Evolutionary conservation across 2,797 vertebrate species (phyloP), one percentile per base, ranked within the genome.

Genomic region (Loris lydekkerianus): DNA sequence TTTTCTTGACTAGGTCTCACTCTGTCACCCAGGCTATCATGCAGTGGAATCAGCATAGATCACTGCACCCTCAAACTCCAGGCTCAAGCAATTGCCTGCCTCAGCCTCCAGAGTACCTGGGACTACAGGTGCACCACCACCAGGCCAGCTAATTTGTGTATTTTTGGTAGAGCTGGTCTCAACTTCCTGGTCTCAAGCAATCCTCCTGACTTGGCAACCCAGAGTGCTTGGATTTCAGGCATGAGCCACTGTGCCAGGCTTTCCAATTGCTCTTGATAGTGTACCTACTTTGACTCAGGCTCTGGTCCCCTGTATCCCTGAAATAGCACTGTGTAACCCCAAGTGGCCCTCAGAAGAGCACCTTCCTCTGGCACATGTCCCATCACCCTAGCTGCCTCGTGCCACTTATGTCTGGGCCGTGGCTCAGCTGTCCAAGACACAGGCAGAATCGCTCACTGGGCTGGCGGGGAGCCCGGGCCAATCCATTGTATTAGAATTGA

Each of bases 321-420:
- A 58, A 56, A 70, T 9, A 11, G 40, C 14, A 15, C 13, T 1
- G 5, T 2, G 1, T 29, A 15, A 76, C 60, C 53, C 81, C 27
- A 18, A 25, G 61, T 11, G 27, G 43, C 78, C 14, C 70, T 8
- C 21, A 4, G 69, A 34, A 70, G 31, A 49, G 46, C 61, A 53
- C 53, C 61, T 58, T 61, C 23, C 1, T 1, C 1, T 1, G 37
- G 49, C 34, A 18, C 0, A 0, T 0, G 0, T 7, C 80, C 60
- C 15, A 21, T 69, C 31, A 8, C 61, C 27, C 18, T 3, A 10
- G 23, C 63, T 14, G 0, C 46, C 43, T 27, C 53, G 7, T 0
- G 21, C 7, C 2, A 23, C 60, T 5, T 15, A 37, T 15, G 0
- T 31, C 69, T 72, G 5, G n/a, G 18, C 10, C 43, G 25, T 31